Percentiles rank a stretch among this genome's conserved stretches.
phyloP scores from a whole-genome alignment of 2,797 vertebrate species.

The Simalia tracyae region DNA sequence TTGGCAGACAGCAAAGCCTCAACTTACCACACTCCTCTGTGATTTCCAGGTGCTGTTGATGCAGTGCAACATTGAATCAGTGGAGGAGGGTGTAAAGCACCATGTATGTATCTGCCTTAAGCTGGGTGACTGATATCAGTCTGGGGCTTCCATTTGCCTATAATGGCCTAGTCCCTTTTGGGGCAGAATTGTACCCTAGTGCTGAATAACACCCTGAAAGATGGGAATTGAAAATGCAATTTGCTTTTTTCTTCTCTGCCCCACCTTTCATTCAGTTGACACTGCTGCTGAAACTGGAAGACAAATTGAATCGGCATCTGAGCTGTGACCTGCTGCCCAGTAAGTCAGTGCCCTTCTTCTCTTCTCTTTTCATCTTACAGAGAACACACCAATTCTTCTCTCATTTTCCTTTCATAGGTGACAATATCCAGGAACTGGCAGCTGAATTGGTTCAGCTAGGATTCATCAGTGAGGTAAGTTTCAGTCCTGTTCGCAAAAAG shows the following conservation, averaged over 20 bases:
- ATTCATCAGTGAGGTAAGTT: constrained; percentile 93
- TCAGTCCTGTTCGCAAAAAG: background rate
- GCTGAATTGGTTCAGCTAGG: constrained; percentile 96
- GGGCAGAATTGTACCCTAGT: background rate
- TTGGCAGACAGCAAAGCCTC: background rate
- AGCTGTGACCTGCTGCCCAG: constrained; percentile 96
- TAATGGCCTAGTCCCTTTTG: background rate
- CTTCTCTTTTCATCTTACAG: background rate
- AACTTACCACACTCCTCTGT: background rate
- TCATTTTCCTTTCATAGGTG: constrained; percentile 76
- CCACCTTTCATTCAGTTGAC: constrained; percentile 79
- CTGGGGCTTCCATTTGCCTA: background rate
- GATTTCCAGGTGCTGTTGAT: constrained; percentile 89
- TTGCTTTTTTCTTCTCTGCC: background rate
- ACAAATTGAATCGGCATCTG: constrained; percentile 96
- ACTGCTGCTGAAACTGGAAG: constrained; percentile 94
- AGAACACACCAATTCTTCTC: background rate
- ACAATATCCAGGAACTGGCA: constrained; percentile 93
- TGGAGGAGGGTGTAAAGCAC: constrained; percentile 93
- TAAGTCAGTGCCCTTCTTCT: constrained; percentile 58
- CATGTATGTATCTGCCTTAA: constrained; percentile 78
- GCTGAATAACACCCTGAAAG: background rate
- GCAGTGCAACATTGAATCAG: constrained; percentile 98
- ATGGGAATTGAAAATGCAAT: background rate
- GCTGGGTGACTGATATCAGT: background rate